Conservation (phyloP, 2,888 invertebrate species). For the Rhagium mordax region DNA sequence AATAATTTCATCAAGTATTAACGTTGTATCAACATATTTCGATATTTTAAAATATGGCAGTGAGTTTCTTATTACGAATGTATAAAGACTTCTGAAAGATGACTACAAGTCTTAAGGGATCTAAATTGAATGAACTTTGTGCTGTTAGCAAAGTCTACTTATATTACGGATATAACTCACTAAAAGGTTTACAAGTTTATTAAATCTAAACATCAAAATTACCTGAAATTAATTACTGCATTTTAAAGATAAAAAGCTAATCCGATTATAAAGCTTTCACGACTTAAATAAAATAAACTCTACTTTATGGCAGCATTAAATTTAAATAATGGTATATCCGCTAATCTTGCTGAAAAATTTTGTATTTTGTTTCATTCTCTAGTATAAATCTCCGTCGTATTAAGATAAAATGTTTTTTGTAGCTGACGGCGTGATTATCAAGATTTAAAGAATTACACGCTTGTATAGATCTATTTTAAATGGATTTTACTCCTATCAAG, state of each 20-base stretch:
- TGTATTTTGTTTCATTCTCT: neutral
- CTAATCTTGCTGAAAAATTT: neutral
- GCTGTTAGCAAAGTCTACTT: neutral
- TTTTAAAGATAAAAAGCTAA: slow-evolving; percentile 45
- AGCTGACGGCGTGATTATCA: neutral
- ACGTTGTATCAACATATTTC: too few relatives aligned
- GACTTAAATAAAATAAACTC: slow-evolving; percentile 4
- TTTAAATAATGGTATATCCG: slow-evolving; percentile 9
- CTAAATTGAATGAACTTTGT: neutral
- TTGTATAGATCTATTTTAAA: neutral
- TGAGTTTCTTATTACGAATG: neutral
- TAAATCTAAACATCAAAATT: slow-evolving; percentile 45
- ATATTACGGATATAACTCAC: slow-evolving; percentile 10
- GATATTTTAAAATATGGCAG: neutral
- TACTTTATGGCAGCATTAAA: slow-evolving; percentile 11
- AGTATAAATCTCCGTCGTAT: neutral
- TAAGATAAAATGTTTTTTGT: neutral
- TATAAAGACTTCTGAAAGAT: neutral
- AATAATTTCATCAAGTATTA: too few relatives aligned
- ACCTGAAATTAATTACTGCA: slow-evolving; percentile 47
- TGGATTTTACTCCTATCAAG: neutral
- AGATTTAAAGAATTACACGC: neutral
- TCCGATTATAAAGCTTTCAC: slow-evolving; percentile 39
- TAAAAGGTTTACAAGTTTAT: slow-evolving; percentile 35
- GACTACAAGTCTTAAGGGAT: neutral